phyloP scores from a whole-genome alignment of 2,113 vertebrate species.

The Steatornis caripensis region DNA sequence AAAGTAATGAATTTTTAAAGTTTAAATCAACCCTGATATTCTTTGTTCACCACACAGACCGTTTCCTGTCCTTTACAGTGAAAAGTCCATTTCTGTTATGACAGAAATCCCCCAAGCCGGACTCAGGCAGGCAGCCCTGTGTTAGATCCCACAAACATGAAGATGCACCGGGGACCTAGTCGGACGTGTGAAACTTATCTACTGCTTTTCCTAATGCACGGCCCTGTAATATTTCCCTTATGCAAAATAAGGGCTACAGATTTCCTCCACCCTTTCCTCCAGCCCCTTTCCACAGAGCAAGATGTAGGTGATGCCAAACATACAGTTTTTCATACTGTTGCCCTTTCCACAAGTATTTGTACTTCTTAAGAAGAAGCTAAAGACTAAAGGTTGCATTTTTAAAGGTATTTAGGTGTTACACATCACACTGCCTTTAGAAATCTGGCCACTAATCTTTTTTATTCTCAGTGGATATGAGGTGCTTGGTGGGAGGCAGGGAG shows the following conservation, averaged over 20 bases:
- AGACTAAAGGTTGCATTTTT: not conserved
- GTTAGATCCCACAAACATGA: not conserved
- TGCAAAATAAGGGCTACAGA: not conserved
- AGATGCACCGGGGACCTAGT: not conserved
- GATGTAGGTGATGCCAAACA: not conserved
- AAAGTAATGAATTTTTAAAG: not conserved
- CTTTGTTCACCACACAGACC: not conserved
- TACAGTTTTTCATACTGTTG: not conserved
- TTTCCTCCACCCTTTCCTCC: not conserved
- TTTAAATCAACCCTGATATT: not conserved
- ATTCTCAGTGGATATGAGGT: not conserved
- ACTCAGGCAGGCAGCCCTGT: not conserved
- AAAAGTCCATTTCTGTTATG: not conserved
- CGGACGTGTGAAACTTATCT: not conserved
- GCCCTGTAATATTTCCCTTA: not conserved
- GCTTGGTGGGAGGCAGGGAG: not conserved
- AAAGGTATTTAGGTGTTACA: not conserved
- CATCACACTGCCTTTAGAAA: not conserved
- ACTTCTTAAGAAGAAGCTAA: not conserved
- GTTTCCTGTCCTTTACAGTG: not conserved
- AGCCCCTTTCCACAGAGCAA: not conserved
- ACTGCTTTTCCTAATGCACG: not conserved
- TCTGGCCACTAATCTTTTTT: not conserved
- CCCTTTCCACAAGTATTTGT: not conserved
- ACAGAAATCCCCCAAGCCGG: not conserved